Percentiles rank a stretch among this genome's conserved stretches.
Evolutionary conservation across 2,113 vertebrate species (phyloP).

Genomic region (Rhodinocichla rosea): DNA sequence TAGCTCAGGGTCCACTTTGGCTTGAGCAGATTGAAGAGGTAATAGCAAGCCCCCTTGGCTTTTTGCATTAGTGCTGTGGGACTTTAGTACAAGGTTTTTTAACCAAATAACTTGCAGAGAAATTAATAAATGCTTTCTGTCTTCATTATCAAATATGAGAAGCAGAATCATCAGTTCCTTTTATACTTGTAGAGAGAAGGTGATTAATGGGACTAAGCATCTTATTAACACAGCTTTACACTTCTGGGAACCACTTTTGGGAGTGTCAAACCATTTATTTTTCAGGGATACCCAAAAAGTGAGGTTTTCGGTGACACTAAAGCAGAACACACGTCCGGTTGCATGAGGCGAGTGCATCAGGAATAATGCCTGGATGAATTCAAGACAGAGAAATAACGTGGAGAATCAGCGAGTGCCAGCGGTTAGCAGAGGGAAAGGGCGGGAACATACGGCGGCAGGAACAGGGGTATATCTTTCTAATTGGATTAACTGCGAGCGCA

Average conservation of each 20-base stretch:
- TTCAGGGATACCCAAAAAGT: background rate
- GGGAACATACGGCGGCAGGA: background rate
- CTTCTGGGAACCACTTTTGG: no score
- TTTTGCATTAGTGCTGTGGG: background rate
- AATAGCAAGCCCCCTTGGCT: background rate
- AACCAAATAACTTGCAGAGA: background rate
- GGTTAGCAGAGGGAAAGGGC: no score
- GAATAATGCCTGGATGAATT: background rate
- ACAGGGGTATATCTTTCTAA: background rate
- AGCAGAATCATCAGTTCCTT: background rate
- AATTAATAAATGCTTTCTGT: background rate
- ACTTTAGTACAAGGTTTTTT: background rate
- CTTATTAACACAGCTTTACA: background rate
- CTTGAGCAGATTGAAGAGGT: background rate
- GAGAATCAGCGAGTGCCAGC: background rate
- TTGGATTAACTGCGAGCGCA: background rate
- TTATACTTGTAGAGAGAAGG: background rate
- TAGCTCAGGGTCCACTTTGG: background rate
- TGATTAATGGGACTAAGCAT: background rate
- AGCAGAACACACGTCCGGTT: no score
- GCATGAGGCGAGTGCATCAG: fast-evolving
- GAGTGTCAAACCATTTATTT: background rate
- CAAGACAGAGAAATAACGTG: background rate
- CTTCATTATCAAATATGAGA: background rate
- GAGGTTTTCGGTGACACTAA: background rate